Percentiles rank a stretch among this genome's conserved stretches.
phyloP scores from a whole-genome alignment of 2,888 invertebrate genomes.

The Ischnura elegans region DNA sequence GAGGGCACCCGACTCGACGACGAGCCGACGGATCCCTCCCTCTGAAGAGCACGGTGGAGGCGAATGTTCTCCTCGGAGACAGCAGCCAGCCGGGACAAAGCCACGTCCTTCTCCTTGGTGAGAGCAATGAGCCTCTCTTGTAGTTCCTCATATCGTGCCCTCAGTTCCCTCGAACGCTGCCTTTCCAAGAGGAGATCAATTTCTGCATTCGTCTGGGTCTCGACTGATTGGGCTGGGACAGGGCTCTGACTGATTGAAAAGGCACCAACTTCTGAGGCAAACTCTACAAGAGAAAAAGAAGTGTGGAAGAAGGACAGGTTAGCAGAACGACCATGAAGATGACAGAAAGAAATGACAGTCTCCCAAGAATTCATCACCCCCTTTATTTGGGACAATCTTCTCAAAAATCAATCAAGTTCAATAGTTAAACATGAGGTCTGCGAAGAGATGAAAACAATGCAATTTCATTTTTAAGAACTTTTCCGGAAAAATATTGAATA shows the following conservation, averaged over 20 bases:
- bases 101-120: slow-evolving; percentile 76
- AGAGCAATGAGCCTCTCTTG: slow-evolving; percentile 82
- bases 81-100: neutral
- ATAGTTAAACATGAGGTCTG: too few species aligned
- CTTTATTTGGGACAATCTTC: too few species aligned
- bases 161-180: slow-evolving; percentile 76
- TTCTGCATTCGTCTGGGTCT: slow-evolving; percentile 74
- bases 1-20: slow-evolving; percentile 14
- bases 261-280: neutral
- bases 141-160: slow-evolving; percentile 83
- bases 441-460: too few species aligned
- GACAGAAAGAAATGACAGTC: too few species aligned
- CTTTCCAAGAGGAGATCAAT: slow-evolving; percentile 79
- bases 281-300: neutral
- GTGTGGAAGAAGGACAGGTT: neutral
- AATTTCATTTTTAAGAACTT: too few species aligned
- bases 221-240: slow-evolving; percentile 5
- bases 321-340: too few species aligned
- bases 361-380: too few species aligned
- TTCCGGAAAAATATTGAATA: too few species aligned
- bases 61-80: slow-evolving; percentile 48
- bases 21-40: neutral
- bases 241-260: neutral
- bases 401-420: too few species aligned
- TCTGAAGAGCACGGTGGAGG: slow-evolving; percentile 50